These are phyloP conservation scores for Galerucella pusilla DNA, from an alignment of 2,888 invertebrate genomes.

Conservation along the genomic window DNA sequence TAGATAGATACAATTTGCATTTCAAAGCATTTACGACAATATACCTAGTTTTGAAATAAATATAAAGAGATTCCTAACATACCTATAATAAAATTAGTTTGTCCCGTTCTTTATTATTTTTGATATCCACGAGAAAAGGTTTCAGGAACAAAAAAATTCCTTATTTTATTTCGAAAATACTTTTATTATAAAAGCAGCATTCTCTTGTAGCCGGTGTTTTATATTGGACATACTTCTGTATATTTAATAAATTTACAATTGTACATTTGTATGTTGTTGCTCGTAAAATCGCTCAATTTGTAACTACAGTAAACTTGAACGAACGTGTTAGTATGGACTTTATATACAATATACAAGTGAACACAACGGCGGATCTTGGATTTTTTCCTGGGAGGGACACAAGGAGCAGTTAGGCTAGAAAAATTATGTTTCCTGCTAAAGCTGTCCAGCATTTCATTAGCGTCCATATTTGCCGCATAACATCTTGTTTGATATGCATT, in stretches of 20 bases:
- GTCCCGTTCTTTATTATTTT: neutral
- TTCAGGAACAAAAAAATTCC: constrained; percentile 19
- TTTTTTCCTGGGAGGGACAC: too few relatives aligned
- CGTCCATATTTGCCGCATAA: too few relatives aligned
- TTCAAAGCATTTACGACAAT: neutral
- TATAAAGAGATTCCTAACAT: neutral
- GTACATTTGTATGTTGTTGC: neutral
- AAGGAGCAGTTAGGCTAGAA: too few relatives aligned
- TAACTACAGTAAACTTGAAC: neutral
- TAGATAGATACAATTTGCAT: neutral
- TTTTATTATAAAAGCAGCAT: constrained; percentile 27
- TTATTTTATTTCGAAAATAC: constrained; percentile 22
- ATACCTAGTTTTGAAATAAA: neutral
- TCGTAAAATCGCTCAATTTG: constrained; percentile 1
- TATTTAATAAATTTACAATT: constrained; percentile 27
- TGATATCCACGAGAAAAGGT: neutral
- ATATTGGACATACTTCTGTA: constrained; percentile 18
- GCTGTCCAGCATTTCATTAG: too few relatives aligned
- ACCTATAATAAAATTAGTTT: neutral
- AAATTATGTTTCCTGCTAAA: too few relatives aligned
- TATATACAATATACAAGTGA: neutral
- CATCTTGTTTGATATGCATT: too few relatives aligned
- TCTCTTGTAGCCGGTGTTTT: constrained; percentile 25
- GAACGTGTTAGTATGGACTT: neutral
- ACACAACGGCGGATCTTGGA: neutral